Percentiles rank a stretch among this genome's conserved stretches.
Conservation (phyloP, 2,888 invertebrate species). For the Loripinus fragilis region DNA sequence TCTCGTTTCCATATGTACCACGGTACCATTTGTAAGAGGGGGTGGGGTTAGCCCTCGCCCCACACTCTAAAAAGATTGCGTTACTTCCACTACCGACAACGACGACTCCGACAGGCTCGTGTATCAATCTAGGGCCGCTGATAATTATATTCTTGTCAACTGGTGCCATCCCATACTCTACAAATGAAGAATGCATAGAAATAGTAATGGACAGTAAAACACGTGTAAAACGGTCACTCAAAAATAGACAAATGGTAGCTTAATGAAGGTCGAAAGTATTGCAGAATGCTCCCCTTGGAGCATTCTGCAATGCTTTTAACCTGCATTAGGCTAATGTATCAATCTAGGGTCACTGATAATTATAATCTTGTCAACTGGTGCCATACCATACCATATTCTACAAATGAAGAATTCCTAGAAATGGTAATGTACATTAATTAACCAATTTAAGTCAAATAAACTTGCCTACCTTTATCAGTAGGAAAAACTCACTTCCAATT, state of each 20-base stretch:
- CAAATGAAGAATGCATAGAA: no score
- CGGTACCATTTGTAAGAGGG: not conserved
- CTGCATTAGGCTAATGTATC: not conserved
- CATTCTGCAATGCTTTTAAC: no score
- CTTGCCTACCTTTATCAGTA: no score
- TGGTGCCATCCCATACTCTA: not conserved
- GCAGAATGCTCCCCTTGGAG: no score
- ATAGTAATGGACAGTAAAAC: no score
- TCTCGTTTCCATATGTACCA: not conserved
- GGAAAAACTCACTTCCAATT: no score
- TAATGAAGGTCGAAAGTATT: no score
- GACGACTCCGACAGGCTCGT: not conserved
- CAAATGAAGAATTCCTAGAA: no score
- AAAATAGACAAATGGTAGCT: no score
- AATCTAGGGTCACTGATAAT: not conserved
- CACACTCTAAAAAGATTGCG: slow-evolving; percentile 45
- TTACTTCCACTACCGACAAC: not conserved
- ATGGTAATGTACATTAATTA: no score
- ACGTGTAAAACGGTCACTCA: no score
- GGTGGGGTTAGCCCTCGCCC: slow-evolving; percentile 28
- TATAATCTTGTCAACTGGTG: not conserved
- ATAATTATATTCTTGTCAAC: not conserved
- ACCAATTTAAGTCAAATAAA: no score
- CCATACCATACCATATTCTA: not conserved
- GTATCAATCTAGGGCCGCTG: not conserved